Base-by-base conservation (phyloP, 2,113 vertebrate genomes). In the Pampusana beccarii region DNA sequence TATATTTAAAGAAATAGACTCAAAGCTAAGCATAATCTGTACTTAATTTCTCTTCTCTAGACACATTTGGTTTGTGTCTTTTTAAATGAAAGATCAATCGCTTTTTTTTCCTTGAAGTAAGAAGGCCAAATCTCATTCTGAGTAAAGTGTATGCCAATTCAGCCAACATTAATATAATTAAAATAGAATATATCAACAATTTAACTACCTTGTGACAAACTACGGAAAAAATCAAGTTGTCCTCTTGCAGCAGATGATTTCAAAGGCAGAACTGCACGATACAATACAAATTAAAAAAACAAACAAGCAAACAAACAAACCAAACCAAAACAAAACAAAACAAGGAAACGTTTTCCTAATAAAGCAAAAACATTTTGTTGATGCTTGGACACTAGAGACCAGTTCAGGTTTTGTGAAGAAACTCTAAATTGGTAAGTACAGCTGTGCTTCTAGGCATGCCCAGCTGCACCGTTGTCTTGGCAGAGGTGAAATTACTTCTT, bases 151-250 rank as follows among this genome's bases (percentile, higher is more conserved):
- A 70, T 67, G 31, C 24, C 58, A 70, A 5, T 8, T 36, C 25
- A 93, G 24, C 21, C 80, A 74, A 57, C 93, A 90, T 61, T 92
- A 91, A 89, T 66, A 89, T 10, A 78, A 50, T 72, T 86, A 66
- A 44, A 92, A 90, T 28, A 79, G n/a, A 80, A 90, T 28, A 5
- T 29, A 90, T 79, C 31, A 84, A 79, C 28, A 74, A 33, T 65
- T 83, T 78, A 67, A 61, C 36, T 84, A 10, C 4, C 26, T 34
- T 82, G 26, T 60, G 46, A 64, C 21, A 89, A 91, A 82, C 8
- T 60, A 46, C 23, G 44, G 25, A 18, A 79, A 75, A 82, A 80
- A 84, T n/a, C 33, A 57, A 50, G 7, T 66, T 82, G 40, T 61
- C 6, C 2, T 58, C 40, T 64, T 75, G 20, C 10, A 51, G 54